phyloP scores from a whole-genome alignment of 2,113 vertebrate genomes.

The Peromyscus maniculatus region DNA sequence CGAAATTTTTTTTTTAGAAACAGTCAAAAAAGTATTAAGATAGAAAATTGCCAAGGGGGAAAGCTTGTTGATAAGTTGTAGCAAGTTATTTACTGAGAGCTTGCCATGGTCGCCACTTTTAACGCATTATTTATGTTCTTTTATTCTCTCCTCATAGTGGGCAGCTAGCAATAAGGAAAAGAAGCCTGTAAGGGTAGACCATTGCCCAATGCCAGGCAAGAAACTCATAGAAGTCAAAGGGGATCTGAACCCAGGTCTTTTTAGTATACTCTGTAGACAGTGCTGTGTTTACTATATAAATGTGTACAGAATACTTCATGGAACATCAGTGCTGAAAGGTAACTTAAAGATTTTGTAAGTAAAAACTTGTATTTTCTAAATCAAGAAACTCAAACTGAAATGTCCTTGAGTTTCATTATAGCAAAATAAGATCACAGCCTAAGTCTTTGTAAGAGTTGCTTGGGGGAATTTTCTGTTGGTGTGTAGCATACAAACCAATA shows the following conservation, averaged over 20 bases:
- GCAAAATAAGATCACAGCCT: not conserved
- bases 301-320: not conserved
- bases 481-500: not conserved
- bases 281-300: not conserved
- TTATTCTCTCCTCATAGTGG: not conserved
- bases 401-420: not conserved
- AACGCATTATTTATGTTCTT: conserved; percentile 28
- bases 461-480: not conserved
- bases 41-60: not conserved
- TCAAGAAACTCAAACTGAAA: conserved; percentile 47
- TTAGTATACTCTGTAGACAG: not conserved
- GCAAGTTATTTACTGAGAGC: not conserved
- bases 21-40: not conserved
- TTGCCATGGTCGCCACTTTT: not conserved
- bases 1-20: not conserved
- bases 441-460: not conserved
- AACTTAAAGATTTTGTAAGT: conserved; percentile 11
- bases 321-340: not conserved
- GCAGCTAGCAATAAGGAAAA: not conserved
- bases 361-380: conserved; percentile 14
- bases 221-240: not conserved
- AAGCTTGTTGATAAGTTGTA: conserved; percentile 1
- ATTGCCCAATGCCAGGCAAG: not conserved
- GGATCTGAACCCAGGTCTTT: not conserved
- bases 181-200: not conserved